Percentiles rank a stretch among this genome's conserved stretches.
Conservation (phyloP, 2,113 vertebrate species). For the Beaufortia kweichowensis region DNA sequence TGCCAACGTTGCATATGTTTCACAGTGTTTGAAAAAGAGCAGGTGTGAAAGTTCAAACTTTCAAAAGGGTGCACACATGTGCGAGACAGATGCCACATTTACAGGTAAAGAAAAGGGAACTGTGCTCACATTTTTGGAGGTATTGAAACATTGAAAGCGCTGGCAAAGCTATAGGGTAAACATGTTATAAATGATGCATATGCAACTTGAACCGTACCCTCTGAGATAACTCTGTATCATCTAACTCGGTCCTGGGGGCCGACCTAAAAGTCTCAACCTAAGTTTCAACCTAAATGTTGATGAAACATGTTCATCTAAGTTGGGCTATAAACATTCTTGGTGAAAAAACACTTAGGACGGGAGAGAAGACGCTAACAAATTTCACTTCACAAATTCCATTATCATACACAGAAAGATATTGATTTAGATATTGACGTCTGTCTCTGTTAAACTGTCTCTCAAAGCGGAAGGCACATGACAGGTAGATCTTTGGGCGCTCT, state of each 20-base stretch:
- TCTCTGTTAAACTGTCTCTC: slow-evolving; percentile 1
- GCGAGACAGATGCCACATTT: slow-evolving; percentile 1
- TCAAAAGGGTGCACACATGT: background rate
- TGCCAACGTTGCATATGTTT: background rate
- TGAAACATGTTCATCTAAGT: background rate
- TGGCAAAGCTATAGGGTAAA: slow-evolving; percentile 9
- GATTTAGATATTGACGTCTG: background rate
- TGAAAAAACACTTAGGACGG: too few species aligned
- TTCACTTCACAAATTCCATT: background rate
- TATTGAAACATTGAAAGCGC: slow-evolving; percentile 5
- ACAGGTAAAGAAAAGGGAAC: slow-evolving; percentile 18
- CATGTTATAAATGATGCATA: slow-evolving; percentile 34
- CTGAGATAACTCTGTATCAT: slow-evolving; percentile 24
- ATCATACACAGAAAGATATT: background rate
- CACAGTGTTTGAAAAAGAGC: background rate
- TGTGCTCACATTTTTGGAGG: background rate
- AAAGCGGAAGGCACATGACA: background rate
- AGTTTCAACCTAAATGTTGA: background rate
- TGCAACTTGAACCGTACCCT: slow-evolving; percentile 33
- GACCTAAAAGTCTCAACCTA: background rate
- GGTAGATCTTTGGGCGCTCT: slow-evolving; percentile 1
- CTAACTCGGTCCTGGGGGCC: slow-evolving; percentile 4
- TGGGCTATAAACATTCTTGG: background rate
- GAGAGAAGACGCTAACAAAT: too few species aligned
- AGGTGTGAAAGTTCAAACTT: background rate